Conservation (phyloP, 30 jellyfish, hydroid and myxozoan genomes). For the Aurelia aurita complex sp. Pacific region DNA sequence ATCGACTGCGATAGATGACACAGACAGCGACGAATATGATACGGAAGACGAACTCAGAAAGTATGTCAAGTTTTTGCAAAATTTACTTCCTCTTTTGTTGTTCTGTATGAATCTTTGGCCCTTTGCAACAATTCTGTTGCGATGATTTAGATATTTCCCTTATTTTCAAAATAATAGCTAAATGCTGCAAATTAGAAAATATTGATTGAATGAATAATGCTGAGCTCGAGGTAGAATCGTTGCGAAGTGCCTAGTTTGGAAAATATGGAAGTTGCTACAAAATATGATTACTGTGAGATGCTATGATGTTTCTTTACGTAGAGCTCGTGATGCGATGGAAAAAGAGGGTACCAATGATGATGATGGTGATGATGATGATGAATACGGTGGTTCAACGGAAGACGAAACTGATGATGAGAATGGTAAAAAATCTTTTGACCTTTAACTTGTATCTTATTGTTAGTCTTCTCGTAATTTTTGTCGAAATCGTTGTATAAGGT, state of each 20-base stretch:
- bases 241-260: too few relatives aligned
- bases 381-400: slow-evolving; percentile 75
- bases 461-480: not conserved
- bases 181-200: too few relatives aligned
- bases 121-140: too few relatives aligned
- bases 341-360: not conserved
- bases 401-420: slow-evolving; percentile 50
- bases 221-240: too few relatives aligned
- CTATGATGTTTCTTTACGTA: not conserved
- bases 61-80: slow-evolving; percentile 32
- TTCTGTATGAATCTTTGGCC: too few relatives aligned
- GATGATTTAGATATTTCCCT: too few relatives aligned
- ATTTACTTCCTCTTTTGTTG: too few relatives aligned
- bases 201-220: too few relatives aligned
- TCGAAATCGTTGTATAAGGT: too few relatives aligned
- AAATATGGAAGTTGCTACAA: too few relatives aligned
- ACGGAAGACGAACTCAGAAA: slow-evolving; percentile 90
- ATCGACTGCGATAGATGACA: slow-evolving; percentile 7
- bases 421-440: slow-evolving; percentile 1
- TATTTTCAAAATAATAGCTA: too few relatives aligned
- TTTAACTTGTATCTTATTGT: not conserved
- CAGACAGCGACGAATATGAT: slow-evolving; percentile 65
- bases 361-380: slow-evolving; percentile 56
- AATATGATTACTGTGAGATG: not conserved
- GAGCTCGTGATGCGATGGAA: slow-evolving; percentile 30